Percentiles rank a stretch among this genome's conserved stretches.
Evolutionary conservation across 2,113 vertebrate species (phyloP).

Genomic region (Athene noctua): DNA sequence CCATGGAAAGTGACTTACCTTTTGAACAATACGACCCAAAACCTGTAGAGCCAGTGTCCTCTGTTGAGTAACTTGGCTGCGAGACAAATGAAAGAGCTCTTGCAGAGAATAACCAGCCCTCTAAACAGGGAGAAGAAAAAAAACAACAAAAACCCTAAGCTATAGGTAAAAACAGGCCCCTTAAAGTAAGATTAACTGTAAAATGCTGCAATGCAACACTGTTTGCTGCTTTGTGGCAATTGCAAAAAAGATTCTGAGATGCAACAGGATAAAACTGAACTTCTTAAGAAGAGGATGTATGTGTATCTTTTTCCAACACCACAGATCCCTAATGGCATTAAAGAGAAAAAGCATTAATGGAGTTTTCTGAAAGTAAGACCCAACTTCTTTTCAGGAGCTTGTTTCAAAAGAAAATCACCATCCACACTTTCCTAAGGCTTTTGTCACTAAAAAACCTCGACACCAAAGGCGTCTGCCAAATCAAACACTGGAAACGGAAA

Average conservation of each 20-base stretch:
- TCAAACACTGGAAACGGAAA: neutral
- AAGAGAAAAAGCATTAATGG: neutral
- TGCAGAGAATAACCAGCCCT: constrained; percentile 95
- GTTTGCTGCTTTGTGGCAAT: neutral
- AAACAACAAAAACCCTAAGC: neutral
- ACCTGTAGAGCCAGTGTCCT: constrained; percentile 87
- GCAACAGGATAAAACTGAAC: neutral
- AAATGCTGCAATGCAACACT: neutral
- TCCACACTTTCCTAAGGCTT: neutral
- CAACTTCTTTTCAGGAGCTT: neutral
- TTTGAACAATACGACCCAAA: constrained; percentile 84
- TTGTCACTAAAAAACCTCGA: neutral
- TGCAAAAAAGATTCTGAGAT: neutral
- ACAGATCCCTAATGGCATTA: neutral
- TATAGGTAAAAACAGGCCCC: neutral
- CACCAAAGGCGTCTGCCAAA: neutral
- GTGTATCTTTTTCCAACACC: neutral
- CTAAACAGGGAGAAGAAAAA: constrained; percentile 51
- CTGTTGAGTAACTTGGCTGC: constrained; percentile 92
- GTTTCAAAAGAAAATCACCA: neutral
- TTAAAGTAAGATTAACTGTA: neutral
- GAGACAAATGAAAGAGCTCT: constrained; percentile 93
- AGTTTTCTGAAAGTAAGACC: neutral
- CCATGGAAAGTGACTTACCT: constrained; percentile 74
- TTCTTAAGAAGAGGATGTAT: neutral